A percentile compares a stretch with the other conserved stretches of the same genome.
phyloP scores from a whole-genome alignment of 2,797 vertebrate genomes.

The Galaxias olidus region DNA sequence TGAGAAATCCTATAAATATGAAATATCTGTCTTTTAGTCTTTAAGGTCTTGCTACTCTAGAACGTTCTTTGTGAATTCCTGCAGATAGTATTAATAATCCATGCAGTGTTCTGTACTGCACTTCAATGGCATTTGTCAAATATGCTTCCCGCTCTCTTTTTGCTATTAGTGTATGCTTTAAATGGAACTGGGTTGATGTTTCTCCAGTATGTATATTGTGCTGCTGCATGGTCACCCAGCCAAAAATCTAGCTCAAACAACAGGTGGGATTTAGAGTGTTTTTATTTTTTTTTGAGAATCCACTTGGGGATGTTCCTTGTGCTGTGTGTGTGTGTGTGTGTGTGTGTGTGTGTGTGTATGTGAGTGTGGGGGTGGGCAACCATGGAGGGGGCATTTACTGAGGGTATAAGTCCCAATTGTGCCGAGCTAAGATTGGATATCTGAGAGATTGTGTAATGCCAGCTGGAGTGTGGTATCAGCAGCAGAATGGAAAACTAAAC shows the following conservation, averaged over 20 bases:
- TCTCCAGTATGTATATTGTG: slow-evolving; percentile 8
- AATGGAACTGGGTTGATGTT: slow-evolving; percentile 6
- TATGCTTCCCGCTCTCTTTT: background rate
- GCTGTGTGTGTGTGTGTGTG: too few relatives aligned
- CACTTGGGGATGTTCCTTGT: background rate
- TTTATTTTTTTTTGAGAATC: slow-evolving; percentile 52
- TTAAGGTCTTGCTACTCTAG: too few relatives aligned
- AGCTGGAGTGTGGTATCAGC: slow-evolving; percentile 50
- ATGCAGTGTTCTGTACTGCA: background rate
- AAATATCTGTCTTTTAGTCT: too few relatives aligned
- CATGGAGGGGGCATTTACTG: background rate
- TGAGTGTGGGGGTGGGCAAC: too few relatives aligned
- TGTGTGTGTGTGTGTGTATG: too few relatives aligned
- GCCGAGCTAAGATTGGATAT: slow-evolving; percentile 35
- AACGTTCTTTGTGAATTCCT: too few relatives aligned
- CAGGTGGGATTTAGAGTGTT: slow-evolving; percentile 46
- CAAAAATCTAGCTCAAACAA: slow-evolving; percentile 29
- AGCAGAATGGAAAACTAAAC: slow-evolving; percentile 25
- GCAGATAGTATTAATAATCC: background rate
- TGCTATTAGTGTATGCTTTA: background rate
- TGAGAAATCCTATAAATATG: too few relatives aligned
- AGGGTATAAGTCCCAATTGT: slow-evolving; percentile 17
- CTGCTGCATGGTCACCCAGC: background rate
- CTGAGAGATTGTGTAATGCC: slow-evolving; percentile 54
- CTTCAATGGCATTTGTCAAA: background rate